phyloP scores from a whole-genome alignment of 2,113 vertebrate genomes.

The Platichthys flesus region DNA sequence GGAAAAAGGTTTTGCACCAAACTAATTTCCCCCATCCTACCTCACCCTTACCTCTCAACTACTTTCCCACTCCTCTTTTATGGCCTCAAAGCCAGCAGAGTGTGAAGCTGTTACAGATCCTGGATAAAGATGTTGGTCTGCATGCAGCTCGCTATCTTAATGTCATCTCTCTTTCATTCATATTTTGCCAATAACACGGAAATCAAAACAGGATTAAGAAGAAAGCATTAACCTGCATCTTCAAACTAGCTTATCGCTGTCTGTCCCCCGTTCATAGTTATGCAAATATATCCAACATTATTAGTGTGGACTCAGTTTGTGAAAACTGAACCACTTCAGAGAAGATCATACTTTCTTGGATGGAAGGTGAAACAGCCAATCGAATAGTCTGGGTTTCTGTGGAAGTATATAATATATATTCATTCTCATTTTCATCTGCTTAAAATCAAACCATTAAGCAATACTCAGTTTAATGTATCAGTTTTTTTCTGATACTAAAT shows the following conservation, averaged over 20 bases:
- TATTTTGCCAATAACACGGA: slow-evolving; percentile 12
- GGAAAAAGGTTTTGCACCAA: slow-evolving; percentile 51
- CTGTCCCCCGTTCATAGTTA: neutral
- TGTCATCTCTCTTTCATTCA: slow-evolving; percentile 13
- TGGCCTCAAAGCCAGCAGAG: slow-evolving; percentile 21
- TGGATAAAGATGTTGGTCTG: neutral
- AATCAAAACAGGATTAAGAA: neutral
- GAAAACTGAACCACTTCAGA: neutral
- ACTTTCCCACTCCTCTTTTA: slow-evolving; percentile 21
- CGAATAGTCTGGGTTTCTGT: neutral
- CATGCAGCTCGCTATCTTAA: slow-evolving; percentile 12
- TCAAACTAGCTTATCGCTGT: neutral
- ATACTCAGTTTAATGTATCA: no score
- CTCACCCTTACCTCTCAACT: slow-evolving; percentile 26
- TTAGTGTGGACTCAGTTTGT: no score
- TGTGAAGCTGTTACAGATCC: slow-evolving; percentile 1
- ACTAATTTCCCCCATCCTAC: slow-evolving; percentile 40
- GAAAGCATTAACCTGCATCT: neutral
- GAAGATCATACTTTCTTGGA: neutral
- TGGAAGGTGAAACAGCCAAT: neutral
- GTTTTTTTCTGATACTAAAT: no score
- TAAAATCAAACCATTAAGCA: no score
- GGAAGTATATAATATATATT: neutral
- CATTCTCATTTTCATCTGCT: no score
- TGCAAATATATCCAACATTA: no score